These are phyloP conservation scores for Schizopygopsis malacanthus DNA, from an alignment of 2,797 vertebrate species.

Conservation along the genomic window DNA sequence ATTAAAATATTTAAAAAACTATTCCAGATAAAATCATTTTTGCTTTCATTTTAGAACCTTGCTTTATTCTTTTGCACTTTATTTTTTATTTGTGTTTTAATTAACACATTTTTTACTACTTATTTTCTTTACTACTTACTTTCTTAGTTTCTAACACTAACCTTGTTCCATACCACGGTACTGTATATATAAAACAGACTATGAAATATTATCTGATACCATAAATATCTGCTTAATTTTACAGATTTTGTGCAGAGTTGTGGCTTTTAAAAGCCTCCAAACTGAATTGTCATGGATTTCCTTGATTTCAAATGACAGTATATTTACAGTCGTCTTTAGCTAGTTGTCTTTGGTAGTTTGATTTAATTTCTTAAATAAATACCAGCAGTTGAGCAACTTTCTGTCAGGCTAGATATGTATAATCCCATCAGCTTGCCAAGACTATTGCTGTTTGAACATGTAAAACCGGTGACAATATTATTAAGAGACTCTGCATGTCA, in stretches of 20 bases:
- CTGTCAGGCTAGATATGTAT: background rate
- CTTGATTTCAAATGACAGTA: background rate
- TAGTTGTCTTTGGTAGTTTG: background rate
- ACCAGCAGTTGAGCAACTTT: background rate
- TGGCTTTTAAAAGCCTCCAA: background rate
- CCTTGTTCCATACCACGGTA: background rate
- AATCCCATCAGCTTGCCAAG: background rate
- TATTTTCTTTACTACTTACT: background rate
- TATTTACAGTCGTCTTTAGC: background rate
- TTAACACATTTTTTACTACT: background rate
- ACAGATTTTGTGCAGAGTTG: background rate
- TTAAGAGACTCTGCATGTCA: background rate
- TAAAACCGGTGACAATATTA: conserved; percentile 2
- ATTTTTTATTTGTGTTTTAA: background rate
- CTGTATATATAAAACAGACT: background rate
- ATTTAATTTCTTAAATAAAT: background rate
- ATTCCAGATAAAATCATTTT: background rate
- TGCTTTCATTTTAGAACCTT: background rate
- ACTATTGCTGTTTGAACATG: background rate
- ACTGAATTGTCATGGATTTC: background rate
- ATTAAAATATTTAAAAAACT: no score
- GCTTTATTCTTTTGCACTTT: background rate
- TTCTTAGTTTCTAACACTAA: background rate
- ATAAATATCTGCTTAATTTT: background rate
- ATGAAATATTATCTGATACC: background rate